Evolutionary conservation across 2,888 invertebrate species (phyloP), one percentile per base, ranked within the genome.

Genomic region (Chymomyza caudatula): DNA sequence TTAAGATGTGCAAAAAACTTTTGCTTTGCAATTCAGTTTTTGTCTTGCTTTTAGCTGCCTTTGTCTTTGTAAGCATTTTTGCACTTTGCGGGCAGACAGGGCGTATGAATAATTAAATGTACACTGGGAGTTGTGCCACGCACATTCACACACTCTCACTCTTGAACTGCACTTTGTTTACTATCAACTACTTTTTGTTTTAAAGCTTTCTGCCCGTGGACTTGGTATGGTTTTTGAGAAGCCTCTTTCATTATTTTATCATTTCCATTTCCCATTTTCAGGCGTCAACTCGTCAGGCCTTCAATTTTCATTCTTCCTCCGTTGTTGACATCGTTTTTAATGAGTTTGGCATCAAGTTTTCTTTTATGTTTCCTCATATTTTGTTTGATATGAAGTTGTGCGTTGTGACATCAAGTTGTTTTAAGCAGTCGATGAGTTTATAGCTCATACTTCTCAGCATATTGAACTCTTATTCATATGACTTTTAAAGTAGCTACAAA

Each of bases 61-160:
- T 66, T 66, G 69, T 69, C 60, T 64, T 67, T 55, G 29, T 37
- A 3, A 15, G 56, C 75, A 69, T 65, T 67, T 65, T 70, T 77
- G 68, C 68, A 67, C 63, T 65, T 78, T 80, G 84, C 73, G 78
- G 81, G 84, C 78, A 74, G 84, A 80, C 81, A 67, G 63, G 74
- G 84, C 84, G 84, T 76, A 82, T 82, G 84, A 85, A 82, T 82
- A 82, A 82, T 82, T 83, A 85, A 82, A 85, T 85, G 67, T 73
- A 68, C 70, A 29, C 57, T 68, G 52, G 20, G 22, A 22, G 20
- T 19, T 6, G 3, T 51, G 5, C 13, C 13, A 51, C 11, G n/a
- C 25, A 53, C 53, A 53, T 5, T 5, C 15, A 23, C n/a, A 25
- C 53, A 17, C 65, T 63, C 61, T 69, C 67, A 66, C 71, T 57